Conservation (phyloP, 2,888 invertebrate genomes). For the Xestia xanthographa region DNA sequence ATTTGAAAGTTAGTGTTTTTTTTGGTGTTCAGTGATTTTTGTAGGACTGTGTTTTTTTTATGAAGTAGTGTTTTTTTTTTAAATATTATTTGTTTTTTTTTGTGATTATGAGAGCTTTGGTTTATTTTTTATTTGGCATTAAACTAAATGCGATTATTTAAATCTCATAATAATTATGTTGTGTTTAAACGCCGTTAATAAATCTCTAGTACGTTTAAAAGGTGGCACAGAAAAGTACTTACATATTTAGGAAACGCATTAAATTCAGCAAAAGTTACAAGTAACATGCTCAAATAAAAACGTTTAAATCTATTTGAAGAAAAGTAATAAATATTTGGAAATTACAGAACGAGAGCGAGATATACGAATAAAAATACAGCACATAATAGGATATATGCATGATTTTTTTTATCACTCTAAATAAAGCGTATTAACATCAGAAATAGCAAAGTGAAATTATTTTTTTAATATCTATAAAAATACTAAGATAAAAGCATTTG, state of each 20-base stretch:
- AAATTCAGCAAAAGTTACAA: neutral
- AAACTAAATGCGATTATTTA: neutral
- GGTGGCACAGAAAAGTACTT: neutral
- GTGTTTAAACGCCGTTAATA: neutral
- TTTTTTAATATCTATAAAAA: too few species aligned
- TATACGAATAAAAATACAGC: neutral
- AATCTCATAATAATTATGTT: neutral
- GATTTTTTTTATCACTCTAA: too few species aligned
- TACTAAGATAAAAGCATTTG: too few species aligned
- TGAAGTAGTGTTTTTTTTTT: neutral
- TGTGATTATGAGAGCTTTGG: neutral
- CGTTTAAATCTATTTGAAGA: neutral
- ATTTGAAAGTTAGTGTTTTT: neutral
- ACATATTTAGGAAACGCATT: neutral
- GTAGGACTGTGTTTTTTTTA: neutral
- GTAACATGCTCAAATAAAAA: neutral
- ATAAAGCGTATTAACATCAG: too few species aligned
- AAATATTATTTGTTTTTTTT: neutral
- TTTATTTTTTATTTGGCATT: too few species aligned
- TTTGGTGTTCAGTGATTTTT: slow-evolving; percentile 5
- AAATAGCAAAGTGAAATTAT: too few species aligned
- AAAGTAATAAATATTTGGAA: neutral
- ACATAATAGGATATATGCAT: too few species aligned
- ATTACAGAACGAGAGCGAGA: too few species aligned
- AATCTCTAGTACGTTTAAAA: neutral